These are phyloP conservation scores for Monopterus albus DNA, from an alignment of 2,113 vertebrate species.

Conservation along the genomic window DNA sequence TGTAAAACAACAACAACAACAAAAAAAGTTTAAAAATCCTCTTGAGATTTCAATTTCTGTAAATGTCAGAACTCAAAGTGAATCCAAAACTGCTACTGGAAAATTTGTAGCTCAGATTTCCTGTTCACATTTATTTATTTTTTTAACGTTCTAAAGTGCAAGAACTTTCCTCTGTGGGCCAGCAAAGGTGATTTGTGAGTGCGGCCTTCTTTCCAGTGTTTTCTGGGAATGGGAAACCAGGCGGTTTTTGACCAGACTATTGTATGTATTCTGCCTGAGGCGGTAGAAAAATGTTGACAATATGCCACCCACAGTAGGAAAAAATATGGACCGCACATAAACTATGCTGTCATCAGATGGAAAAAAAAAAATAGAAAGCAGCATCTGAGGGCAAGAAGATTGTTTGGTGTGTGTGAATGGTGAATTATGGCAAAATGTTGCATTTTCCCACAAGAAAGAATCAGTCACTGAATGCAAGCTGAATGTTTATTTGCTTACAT, in stretches of 20 bases:
- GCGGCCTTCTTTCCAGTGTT: conserved; percentile 11
- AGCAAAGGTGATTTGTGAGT: conserved; percentile 57
- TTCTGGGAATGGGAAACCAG: conserved; percentile 42
- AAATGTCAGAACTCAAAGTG: conserved; percentile 21
- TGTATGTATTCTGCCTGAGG: conserved; percentile 24
- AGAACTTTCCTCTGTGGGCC: conserved; percentile 21
- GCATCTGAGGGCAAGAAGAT: not conserved
- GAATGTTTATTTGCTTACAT: not conserved
- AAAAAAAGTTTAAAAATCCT: not conserved
- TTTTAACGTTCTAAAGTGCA: conserved; percentile 44
- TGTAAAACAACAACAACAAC: too few relatives aligned
- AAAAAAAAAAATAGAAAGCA: conserved; percentile 31
- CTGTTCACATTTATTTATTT: conserved; percentile 49
- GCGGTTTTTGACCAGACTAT: conserved; percentile 35
- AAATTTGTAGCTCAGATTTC: conserved; percentile 29
- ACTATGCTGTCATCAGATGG: conserved; percentile 12
- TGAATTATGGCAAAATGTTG: not conserved
- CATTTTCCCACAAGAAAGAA: not conserved
- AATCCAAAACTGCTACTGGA: conserved; percentile 44
- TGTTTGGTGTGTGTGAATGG: not conserved
- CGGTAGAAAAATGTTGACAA: conserved; percentile 34
- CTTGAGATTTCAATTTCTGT: conserved; percentile 22
- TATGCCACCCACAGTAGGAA: conserved; percentile 3
- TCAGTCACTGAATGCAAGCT: not conserved
- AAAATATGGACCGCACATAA: conserved; percentile 45